These are phyloP conservation scores for Mimachlamys varia DNA, from an alignment of 2,888 invertebrate genomes.

Conservation along the genomic window DNA sequence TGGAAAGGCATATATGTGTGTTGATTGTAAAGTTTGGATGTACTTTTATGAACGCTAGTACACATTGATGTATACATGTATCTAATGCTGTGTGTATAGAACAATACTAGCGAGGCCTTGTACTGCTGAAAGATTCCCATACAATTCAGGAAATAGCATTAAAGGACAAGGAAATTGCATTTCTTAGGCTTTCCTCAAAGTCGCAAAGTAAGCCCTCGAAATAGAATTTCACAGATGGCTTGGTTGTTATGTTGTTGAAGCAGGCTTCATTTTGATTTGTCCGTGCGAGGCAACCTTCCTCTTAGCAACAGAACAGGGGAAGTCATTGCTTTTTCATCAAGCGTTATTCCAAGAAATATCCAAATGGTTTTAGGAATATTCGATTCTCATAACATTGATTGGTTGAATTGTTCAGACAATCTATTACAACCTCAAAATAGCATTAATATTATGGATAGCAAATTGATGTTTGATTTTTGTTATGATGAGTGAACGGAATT, in stretches of 20 bases:
- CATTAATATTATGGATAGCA: not conserved
- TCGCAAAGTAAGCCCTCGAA: not conserved
- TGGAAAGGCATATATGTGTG: too few relatives aligned
- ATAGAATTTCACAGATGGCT: not conserved
- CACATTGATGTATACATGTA: not conserved
- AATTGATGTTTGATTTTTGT: not conserved
- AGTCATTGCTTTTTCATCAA: not conserved
- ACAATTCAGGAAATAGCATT: not conserved
- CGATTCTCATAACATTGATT: not conserved
- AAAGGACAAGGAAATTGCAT: slow-evolving; percentile 20
- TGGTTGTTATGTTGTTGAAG: not conserved
- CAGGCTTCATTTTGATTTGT: not conserved
- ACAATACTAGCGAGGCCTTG: not conserved
- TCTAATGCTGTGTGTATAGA: not conserved
- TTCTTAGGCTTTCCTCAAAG: not conserved
- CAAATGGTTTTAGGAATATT: not conserved
- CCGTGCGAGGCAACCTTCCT: not conserved
- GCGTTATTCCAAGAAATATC: not conserved
- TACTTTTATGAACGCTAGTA: too few relatives aligned
- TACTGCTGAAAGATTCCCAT: not conserved
- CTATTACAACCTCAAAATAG: not conserved
- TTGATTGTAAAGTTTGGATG: too few relatives aligned
- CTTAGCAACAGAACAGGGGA: not conserved
- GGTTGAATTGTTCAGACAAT: not conserved
- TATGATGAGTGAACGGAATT: not conserved